Percentiles rank a stretch among this genome's conserved stretches.
phyloP scores from a whole-genome alignment of 2,113 vertebrate genomes.

The Emydocephalus ijimae region DNA sequence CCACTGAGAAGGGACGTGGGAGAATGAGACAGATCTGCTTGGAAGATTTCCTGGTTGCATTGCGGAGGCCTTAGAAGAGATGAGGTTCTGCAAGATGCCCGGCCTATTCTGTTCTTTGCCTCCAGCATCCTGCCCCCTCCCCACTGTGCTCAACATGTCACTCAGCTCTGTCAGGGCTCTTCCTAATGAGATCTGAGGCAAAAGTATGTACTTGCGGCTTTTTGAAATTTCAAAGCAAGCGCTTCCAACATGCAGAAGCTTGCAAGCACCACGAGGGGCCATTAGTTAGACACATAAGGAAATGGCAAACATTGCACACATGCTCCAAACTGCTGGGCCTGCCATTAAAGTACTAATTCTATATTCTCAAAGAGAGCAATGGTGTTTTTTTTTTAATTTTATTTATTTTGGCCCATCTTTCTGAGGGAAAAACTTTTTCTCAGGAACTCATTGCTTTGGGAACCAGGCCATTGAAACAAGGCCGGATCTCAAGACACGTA shows the following conservation, averaged over 20 bases:
- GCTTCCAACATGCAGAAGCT: constrained; percentile 15
- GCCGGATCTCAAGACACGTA: background rate
- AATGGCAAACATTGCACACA: background rate
- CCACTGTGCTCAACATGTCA: background rate
- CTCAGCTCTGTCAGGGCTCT: background rate
- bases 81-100: background rate
- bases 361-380: constrained; percentile 22
- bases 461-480: background rate
- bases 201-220: background rate
- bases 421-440: background rate
- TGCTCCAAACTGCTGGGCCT: background rate
- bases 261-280: background rate
- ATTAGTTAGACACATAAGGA: background rate
- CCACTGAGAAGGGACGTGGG: background rate
- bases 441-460: background rate
- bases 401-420: background rate
- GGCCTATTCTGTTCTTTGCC: background rate
- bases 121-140: background rate
- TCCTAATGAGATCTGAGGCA: background rate
- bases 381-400: background rate
- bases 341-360: background rate
- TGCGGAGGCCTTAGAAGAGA: background rate
- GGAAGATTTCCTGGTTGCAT: background rate
- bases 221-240: background rate
- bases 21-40: background rate